A percentile compares a stretch with the other conserved stretches of the same genome.
Conservation (phyloP, 2,113 vertebrate genomes). For the Indicator indicator region DNA sequence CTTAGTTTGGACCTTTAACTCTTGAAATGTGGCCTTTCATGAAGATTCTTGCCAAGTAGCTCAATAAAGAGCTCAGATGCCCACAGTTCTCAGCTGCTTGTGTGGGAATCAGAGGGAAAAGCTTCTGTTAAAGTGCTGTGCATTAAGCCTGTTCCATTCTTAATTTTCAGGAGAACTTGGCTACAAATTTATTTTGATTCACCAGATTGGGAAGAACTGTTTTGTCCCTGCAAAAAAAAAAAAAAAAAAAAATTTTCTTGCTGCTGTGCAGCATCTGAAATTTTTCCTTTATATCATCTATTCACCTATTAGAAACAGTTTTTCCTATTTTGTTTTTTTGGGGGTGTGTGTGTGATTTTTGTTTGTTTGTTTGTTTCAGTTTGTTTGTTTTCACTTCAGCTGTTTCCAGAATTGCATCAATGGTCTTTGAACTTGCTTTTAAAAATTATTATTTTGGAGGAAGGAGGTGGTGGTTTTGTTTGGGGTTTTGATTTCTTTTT, state of each 20-base stretch:
- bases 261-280: not conserved
- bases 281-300: not conserved
- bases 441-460: too few relatives aligned
- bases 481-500: too few relatives aligned
- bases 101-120: not conserved
- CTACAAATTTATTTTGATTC: not conserved
- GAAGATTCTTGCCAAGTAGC: not conserved
- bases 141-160: not conserved
- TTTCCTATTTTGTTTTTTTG: not conserved
- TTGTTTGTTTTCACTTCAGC: not conserved
- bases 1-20: not conserved
- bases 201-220: not conserved
- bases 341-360: too few relatives aligned
- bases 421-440: not conserved
- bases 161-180: not conserved
- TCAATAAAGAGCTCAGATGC: not conserved
- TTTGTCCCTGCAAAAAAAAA: not conserved
- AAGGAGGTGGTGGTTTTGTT: accelerated
- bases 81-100: not conserved
- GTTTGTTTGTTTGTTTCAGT: too few relatives aligned
- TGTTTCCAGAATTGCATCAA: not conserved
- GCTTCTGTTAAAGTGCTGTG: not conserved
- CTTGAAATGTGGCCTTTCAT: not conserved
- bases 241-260: not conserved
- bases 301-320: not conserved